A percentile compares a stretch with the other conserved stretches of the same genome.
These are phyloP conservation scores for Rhyacophila brunnea DNA, from an alignment of 1,140 invertebrate genomes.

Conservation along the genomic window DNA sequence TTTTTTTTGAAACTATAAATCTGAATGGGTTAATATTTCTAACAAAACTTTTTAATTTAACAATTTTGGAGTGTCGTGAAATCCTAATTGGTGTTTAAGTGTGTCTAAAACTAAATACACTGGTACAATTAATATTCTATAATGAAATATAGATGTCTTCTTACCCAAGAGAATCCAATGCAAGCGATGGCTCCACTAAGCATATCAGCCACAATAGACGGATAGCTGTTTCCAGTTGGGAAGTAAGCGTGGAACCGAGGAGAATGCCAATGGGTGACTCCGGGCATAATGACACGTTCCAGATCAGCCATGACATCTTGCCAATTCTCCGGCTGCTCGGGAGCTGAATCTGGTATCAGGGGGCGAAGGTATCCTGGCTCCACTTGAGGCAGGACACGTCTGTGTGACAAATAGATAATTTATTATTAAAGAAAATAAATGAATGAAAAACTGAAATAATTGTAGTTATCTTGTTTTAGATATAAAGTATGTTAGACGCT, in stretches of 20 bases:
- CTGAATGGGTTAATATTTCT: no score
- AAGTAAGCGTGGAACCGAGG: conserved; percentile 98
- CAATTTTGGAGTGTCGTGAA: no score
- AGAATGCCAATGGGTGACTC: conserved; percentile 96
- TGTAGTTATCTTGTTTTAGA: no score
- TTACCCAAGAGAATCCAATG: conserved; percentile 86
- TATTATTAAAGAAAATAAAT: no score
- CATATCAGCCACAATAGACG: conserved; percentile 93
- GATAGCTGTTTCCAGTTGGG: conserved; percentile 94
- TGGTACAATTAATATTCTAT: no score
- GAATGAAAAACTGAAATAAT: no score
- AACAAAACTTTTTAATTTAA: no score
- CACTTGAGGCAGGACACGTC: conserved; percentile 76
- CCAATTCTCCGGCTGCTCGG: conserved; percentile 82
- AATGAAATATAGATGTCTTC: conserved; percentile 25
- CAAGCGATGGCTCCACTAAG: conserved; percentile 90
- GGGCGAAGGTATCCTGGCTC: conserved; percentile 82
- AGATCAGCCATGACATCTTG: conserved; percentile 87
- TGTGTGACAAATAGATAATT: conserved; percentile 44
- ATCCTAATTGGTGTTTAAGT: no score
- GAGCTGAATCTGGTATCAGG: conserved; percentile 79
- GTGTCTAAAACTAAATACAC: no score
- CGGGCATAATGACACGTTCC: conserved; percentile 94
- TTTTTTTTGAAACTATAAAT: no score
- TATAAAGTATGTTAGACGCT: no score